Evolutionary conservation across 2,888 invertebrate genomes (phyloP).

Genomic region (Troglohyphantes excavatus): DNA sequence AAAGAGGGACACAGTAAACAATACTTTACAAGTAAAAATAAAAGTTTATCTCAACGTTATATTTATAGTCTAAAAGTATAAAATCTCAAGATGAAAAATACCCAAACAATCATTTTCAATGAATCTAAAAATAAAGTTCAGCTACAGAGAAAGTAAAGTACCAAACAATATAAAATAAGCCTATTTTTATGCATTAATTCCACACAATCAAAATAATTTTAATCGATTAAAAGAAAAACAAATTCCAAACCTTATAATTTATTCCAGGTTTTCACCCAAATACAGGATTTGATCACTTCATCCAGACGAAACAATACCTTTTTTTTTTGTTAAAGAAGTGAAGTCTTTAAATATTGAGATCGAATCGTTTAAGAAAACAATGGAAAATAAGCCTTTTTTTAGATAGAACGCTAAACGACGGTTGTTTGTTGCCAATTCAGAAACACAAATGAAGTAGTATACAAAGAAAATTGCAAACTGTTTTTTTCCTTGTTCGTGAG

Average conservation of each 20-base stretch:
- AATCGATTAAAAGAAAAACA: not conserved
- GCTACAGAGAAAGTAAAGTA: no score
- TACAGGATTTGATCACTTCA: not conserved
- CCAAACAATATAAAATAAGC: no score
- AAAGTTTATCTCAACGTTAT: no score
- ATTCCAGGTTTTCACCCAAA: not conserved
- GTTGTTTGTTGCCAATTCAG: not conserved
- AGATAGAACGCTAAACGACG: not conserved
- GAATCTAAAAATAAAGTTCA: no score
- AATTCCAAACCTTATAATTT: not conserved
- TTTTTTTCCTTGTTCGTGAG: not conserved
- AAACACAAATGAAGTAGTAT: not conserved
- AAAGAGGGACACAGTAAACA: no score
- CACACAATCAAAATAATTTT: not conserved
- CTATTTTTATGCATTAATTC: not conserved
- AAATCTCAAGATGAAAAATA: no score
- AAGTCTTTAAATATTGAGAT: not conserved
- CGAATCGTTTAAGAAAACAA: not conserved
- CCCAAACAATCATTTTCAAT: no score
- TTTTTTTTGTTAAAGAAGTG: not conserved
- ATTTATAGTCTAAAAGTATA: no score
- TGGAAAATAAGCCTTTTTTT: not conserved
- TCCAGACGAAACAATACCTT: not conserved
- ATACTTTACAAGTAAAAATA: no score
- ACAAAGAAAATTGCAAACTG: not conserved